Percentiles rank a stretch among this genome's conserved stretches.
phyloP scores from a whole-genome alignment of 2,113 vertebrate genomes.

The Loxodonta africana region DNA sequence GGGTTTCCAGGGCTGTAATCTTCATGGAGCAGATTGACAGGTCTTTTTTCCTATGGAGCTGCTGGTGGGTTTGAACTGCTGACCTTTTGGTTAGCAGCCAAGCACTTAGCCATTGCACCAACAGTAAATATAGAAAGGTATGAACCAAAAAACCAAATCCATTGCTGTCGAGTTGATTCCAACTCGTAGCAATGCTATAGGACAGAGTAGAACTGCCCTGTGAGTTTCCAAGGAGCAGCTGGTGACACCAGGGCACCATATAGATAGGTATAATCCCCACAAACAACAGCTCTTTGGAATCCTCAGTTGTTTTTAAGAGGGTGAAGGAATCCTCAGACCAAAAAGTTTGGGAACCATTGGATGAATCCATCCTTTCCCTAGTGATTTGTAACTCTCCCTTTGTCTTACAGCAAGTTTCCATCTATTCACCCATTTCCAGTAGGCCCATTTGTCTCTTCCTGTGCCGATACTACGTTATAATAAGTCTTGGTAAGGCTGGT shows the following conservation, averaged over 20 bases:
- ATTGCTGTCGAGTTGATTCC: too few species aligned
- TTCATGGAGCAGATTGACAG: too few species aligned
- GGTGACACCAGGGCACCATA: neutral
- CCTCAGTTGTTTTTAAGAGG: slow-evolving; percentile 5
- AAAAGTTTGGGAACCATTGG: slow-evolving; percentile 2
- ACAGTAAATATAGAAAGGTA: neutral
- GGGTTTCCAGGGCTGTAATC: too few species aligned
- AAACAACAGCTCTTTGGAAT: neutral
- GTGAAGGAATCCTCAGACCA: neutral
- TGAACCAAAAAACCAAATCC: neutral
- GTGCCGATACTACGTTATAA: neutral
- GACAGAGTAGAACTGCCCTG: too few species aligned
- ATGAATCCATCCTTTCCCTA: neutral
- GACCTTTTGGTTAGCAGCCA: too few species aligned
- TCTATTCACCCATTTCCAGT: neutral
- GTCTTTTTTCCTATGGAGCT: too few species aligned
- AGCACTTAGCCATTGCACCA: neutral
- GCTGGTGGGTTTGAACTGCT: too few species aligned
- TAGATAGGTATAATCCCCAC: neutral
- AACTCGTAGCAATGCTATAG: too few species aligned
- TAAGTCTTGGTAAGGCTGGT: neutral
- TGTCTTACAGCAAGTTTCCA: neutral
- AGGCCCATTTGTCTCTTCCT: neutral
- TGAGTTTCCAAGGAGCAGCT: too few species aligned
- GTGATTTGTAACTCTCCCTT: neutral